Percentiles rank a stretch among this genome's conserved stretches.
Evolutionary conservation across 2,888 invertebrate species (phyloP).

Genomic region (Margaritifera margaritifera): DNA sequence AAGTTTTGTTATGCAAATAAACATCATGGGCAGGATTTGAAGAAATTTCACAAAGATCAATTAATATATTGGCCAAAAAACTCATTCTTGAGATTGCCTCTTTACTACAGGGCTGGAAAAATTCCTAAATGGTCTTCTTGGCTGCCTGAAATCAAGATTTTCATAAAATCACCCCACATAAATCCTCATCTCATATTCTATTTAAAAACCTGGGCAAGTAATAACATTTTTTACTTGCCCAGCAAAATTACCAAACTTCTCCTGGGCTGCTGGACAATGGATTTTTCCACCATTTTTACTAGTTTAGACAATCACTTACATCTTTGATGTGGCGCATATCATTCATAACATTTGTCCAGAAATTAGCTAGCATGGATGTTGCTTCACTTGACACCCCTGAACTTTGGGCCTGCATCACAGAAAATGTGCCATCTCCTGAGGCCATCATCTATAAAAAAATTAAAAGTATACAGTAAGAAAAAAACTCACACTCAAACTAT

Average conservation of each 20-base stretch:
- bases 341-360: slow-evolving; percentile 61
- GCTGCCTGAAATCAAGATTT: not conserved
- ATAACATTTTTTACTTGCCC: not conserved
- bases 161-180: not conserved
- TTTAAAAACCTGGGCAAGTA: not conserved
- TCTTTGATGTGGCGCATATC: slow-evolving; percentile 54
- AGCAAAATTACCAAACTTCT: not conserved
- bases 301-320: slow-evolving; percentile 38
- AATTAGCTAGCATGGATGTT: slow-evolving; percentile 54
- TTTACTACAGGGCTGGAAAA: not conserved
- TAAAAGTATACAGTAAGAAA: no score
- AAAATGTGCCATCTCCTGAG: no score
- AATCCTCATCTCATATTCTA: no score
- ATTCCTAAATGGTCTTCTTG: no score
- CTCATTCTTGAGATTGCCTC: no score
- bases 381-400: slow-evolving; percentile 54
- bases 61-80: no score
- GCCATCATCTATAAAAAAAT: not conserved
- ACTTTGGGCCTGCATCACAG: slow-evolving; percentile 12
- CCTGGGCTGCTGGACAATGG: no score
- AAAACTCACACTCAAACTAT: no score
- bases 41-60: no score
- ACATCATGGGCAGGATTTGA: no score
- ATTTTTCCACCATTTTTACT: not conserved
- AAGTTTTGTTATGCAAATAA: no score